Conservation (phyloP, 2,797 vertebrate genomes). For the Spheniscus humboldti region DNA sequence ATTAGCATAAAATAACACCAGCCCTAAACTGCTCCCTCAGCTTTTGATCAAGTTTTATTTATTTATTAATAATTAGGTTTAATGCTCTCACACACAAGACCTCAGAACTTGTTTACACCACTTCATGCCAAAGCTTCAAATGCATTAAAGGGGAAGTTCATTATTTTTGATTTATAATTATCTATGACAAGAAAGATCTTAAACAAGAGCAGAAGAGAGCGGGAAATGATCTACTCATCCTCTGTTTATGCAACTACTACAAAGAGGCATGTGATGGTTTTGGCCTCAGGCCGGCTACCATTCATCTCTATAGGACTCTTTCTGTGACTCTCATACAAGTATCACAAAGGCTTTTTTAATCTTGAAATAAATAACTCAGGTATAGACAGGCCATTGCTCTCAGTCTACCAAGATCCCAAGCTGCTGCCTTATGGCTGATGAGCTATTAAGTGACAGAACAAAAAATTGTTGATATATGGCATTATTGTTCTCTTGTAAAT, state of each 20-base stretch:
- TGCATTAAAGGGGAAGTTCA: conserved; percentile 4
- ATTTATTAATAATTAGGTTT: conserved; percentile 16
- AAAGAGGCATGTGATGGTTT: conserved; percentile 35
- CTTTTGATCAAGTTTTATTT: conserved; percentile 7
- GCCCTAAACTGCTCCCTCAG: not conserved
- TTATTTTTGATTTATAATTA: conserved; percentile 53
- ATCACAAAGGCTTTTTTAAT: not conserved
- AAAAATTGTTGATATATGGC: not conserved
- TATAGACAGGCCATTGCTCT: not conserved
- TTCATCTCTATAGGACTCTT: not conserved
- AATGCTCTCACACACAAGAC: not conserved
- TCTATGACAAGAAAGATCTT: conserved; percentile 32
- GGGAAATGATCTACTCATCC: conserved; percentile 23
- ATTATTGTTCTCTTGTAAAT: not conserved
- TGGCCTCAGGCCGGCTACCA: conserved; percentile 20
- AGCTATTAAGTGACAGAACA: not conserved
- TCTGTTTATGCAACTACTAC: conserved; percentile 27
- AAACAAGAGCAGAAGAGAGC: conserved; percentile 4
- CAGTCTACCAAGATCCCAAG: not conserved
- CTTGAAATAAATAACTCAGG: not conserved
- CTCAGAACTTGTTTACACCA: conserved; percentile 18
- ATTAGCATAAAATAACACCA: not conserved
- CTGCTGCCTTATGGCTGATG: not conserved
- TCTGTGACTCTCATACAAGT: not conserved
- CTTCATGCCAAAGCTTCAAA: not conserved